A percentile compares a stretch with the other conserved stretches of the same genome.
Evolutionary conservation across 2,888 invertebrate species (phyloP).

Genomic region (Ernsta delagoae): DNA sequence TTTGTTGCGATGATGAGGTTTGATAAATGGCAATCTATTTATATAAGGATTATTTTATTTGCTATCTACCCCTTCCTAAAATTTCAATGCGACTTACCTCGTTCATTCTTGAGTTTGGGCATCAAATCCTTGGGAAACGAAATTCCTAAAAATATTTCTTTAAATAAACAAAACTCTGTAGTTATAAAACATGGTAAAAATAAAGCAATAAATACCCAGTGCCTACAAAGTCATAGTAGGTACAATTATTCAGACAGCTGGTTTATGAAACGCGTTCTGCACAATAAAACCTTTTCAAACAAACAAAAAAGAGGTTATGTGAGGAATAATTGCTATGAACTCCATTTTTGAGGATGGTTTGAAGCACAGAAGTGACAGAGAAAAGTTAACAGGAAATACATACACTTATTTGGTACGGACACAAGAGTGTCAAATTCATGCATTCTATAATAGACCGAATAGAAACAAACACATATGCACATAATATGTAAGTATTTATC

Average conservation of each 20-base stretch:
- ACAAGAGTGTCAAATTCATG: neutral
- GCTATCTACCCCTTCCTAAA: no score
- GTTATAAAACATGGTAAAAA: neutral
- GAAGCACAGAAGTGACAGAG: neutral
- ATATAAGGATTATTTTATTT: no score
- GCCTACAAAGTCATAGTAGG: neutral
- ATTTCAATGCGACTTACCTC: no score
- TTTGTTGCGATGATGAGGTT: no score
- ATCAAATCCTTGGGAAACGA: no score
- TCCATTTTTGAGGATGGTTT: constrained; percentile 20
- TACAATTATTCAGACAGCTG: constrained; percentile 1
- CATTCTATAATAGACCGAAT: neutral
- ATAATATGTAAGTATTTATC: no score
- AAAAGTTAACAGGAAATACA: neutral
- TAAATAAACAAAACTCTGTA: neutral
- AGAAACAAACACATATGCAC: no score
- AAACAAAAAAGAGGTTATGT: constrained; percentile 19
- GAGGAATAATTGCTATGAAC: constrained; percentile 27
- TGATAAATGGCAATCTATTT: no score
- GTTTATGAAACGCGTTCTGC: constrained; percentile 1
- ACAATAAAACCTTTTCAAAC: constrained; percentile 1
- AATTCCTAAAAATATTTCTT: no score
- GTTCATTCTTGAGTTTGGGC: no score
- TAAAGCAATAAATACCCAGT: neutral
- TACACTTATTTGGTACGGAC: neutral